phyloP scores from a whole-genome alignment of 2,797 vertebrate species.

The Taeniopygia guttata region DNA sequence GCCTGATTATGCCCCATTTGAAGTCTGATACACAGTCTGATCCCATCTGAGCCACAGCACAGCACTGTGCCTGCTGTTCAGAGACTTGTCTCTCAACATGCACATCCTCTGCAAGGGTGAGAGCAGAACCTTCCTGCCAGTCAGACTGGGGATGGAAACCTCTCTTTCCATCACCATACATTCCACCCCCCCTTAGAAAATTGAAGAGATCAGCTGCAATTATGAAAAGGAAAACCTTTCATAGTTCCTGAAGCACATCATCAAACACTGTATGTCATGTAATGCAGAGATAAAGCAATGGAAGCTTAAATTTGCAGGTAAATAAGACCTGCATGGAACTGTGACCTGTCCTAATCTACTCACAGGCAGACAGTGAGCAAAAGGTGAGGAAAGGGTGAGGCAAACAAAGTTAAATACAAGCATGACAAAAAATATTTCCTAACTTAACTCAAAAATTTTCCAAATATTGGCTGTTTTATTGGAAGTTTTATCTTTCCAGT shows the following conservation, averaged over 20 bases:
- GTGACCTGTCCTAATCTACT: neutral
- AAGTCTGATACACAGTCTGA: neutral
- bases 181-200: neutral
- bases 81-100: neutral
- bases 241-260: neutral
- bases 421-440: neutral
- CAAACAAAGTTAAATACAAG: neutral
- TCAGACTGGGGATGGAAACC: neutral
- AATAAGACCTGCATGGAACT: neutral
- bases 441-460: neutral
- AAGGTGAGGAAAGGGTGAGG: neutral
- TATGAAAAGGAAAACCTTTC: neutral
- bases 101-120: neutral
- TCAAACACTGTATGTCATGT: neutral
- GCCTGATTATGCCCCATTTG: conserved; percentile 10
- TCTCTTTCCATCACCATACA: neutral
- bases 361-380: neutral
- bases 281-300: neutral
- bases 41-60: neutral
- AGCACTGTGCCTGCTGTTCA: neutral
- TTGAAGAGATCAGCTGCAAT: neutral
- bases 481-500: neutral
- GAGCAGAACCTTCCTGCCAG: neutral
- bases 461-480: neutral
- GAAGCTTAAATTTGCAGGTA: neutral